These are phyloP conservation scores for Procavia capensis DNA, from an alignment of 2,113 vertebrate species.

Conservation along the genomic window DNA sequence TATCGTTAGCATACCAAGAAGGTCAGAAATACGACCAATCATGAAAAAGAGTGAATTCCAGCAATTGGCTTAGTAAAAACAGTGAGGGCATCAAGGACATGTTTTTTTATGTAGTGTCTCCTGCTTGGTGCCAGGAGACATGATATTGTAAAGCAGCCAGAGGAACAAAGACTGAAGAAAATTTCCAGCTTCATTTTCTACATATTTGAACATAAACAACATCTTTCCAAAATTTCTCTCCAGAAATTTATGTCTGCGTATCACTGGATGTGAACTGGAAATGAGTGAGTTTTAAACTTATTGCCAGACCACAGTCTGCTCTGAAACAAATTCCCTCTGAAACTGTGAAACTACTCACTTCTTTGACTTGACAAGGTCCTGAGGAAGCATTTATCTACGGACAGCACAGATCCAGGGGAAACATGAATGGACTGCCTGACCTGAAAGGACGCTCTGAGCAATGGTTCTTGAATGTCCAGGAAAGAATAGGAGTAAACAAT, in stretches of 20 bases:
- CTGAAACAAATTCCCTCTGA: background rate
- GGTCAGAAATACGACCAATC: background rate
- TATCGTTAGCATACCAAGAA: background rate
- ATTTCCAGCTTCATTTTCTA: background rate
- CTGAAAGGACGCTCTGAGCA: background rate
- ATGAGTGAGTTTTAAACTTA: background rate
- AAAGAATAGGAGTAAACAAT: constrained; percentile 16
- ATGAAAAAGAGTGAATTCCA: background rate
- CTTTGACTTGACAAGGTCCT: background rate
- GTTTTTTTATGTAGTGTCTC: background rate
- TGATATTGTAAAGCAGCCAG: background rate
- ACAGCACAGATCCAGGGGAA: background rate
- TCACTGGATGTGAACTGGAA: background rate
- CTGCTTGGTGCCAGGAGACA: background rate
- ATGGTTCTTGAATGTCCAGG: background rate
- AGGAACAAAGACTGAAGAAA: background rate
- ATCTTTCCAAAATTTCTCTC: background rate
- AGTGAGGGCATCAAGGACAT: background rate
- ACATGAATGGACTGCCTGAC: background rate
- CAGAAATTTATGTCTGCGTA: background rate
- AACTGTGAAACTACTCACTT: background rate
- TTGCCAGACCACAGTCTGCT: background rate
- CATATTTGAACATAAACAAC: background rate
- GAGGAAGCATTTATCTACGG: background rate
- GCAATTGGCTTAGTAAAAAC: background rate